Conservation (phyloP, 2,113 vertebrate species). For the Pelobates fuscus region DNA sequence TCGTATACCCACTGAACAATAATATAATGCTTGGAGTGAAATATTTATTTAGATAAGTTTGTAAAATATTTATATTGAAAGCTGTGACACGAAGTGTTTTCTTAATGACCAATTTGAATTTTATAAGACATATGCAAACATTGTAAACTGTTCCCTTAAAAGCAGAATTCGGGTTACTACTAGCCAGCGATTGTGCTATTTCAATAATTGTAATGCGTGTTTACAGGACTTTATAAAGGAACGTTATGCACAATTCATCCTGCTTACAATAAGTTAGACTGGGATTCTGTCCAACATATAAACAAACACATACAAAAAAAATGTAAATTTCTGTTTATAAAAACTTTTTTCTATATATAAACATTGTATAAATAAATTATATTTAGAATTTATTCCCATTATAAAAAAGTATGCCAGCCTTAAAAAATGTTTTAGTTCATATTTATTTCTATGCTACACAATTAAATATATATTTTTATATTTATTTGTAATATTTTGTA, state of each 20-base stretch:
- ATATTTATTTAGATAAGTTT: background rate
- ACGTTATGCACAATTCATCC: background rate
- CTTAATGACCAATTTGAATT: background rate
- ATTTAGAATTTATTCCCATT: too few relatives aligned
- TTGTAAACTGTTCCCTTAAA: conserved; percentile 1
- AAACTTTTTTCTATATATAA: background rate
- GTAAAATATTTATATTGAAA: background rate
- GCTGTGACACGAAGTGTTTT: background rate
- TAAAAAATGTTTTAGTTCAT: too few relatives aligned
- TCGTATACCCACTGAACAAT: background rate
- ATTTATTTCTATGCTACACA: too few relatives aligned
- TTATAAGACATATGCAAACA: background rate
- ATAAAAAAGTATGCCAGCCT: too few relatives aligned
- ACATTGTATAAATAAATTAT: background rate
- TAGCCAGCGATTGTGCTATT: background rate
- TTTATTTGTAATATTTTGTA: too few relatives aligned
- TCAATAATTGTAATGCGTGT: background rate
- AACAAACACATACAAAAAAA: background rate
- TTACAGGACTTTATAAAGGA: conserved; percentile 16
- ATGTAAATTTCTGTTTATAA: background rate
- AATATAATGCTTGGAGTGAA: background rate
- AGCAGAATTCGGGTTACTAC: background rate
- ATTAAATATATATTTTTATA: too few relatives aligned
- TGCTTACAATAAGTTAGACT: background rate
- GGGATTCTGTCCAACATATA: background rate